Base-by-base conservation (phyloP, 2,888 invertebrate genomes). In the Lampropteryx suffumata region DNA sequence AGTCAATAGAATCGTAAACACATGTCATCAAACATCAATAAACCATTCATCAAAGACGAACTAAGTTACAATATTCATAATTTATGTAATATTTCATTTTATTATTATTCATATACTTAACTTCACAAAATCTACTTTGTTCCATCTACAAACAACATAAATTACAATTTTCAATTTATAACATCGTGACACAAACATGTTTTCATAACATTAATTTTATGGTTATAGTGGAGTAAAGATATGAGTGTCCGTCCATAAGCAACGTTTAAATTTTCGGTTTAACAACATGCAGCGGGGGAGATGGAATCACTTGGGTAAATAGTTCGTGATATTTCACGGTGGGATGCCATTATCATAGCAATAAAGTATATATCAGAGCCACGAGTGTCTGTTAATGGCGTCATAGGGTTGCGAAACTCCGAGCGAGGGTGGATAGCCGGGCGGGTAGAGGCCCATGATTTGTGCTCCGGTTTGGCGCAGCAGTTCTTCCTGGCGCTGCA, bases 351-450 rank as follows among this genome's bases (percentile, higher is more conserved):
- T 55, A 50, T 50, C 39, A 52, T 61, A 51, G 45, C 52, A 44
- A 46, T 30, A 52, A 53, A 52, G 59, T 29, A 28, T 5, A 53
- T 48, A 52, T 73, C 92, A 93, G 76, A 94, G 93, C 94, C 94
- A 95, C 45, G 94, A 91, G 49, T 94, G 93, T 66, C 93, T 76
- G 62, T 92, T 94, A 64, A 94, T 93, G 42, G 92, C 76, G 71
- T 95, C 95, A 67, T 94, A 94, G n/a, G 94, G 93, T 75, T 94
- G 94, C 28, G 94, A 90, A 73, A 94, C 94, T 55, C 94, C 92
- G 47, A 95, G 87, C 13, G 92, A 78, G 0, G 91, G 79, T 14
- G 86, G 93, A 62, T 94, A 94, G 0, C 93, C 92, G 0, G 94
- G 92, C 12, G 94, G 94, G 62, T 94, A 93, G 50, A 93, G 89